Conservation (phyloP, 2,797 vertebrate genomes). For the Cyprinodon diabolis region DNA sequence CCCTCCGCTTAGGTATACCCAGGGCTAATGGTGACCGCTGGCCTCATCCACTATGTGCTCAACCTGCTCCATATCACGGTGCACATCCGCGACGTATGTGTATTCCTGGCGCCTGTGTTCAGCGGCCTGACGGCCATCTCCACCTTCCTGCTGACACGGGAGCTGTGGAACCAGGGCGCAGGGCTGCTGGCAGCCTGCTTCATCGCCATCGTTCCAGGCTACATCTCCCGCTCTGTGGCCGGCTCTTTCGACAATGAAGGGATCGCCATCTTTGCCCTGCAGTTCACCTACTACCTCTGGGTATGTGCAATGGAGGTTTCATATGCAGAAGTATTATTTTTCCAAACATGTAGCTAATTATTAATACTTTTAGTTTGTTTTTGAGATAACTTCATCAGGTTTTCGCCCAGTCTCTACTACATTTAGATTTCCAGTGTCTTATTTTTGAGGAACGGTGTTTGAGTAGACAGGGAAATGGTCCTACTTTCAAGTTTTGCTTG, state of each 20-base stretch:
- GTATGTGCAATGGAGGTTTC: slow-evolving; percentile 61
- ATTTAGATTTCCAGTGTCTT: neutral
- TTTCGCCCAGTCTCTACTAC: neutral
- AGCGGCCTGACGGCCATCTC: slow-evolving; percentile 97
- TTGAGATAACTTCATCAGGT: neutral
- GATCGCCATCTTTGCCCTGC: slow-evolving; percentile 92
- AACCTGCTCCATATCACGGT: slow-evolving; percentile 97
- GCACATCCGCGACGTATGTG: slow-evolving; percentile 97
- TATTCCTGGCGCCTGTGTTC: slow-evolving; percentile 96
- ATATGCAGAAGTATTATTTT: neutral
- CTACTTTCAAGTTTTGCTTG: slow-evolving; percentile 40
- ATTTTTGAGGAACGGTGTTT: slow-evolving; percentile 2
- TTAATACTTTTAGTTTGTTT: too few relatives aligned
- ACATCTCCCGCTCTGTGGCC: slow-evolving; percentile 97
- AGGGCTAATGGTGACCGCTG: slow-evolving; percentile 96
- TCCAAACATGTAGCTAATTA: too few relatives aligned
- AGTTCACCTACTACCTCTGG: slow-evolving; percentile 99
- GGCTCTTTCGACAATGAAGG: slow-evolving; percentile 99
- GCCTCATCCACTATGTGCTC: slow-evolving; percentile 96
- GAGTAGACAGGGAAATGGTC: slow-evolving; percentile 17
- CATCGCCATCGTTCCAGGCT: slow-evolving; percentile 97
- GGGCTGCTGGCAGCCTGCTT: slow-evolving; percentile 97
- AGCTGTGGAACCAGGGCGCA: slow-evolving; percentile 98
- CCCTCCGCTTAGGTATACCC: slow-evolving; percentile 87
- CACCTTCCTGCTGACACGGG: slow-evolving; percentile 95